phyloP scores from a whole-genome alignment of 1,140 invertebrate genomes.

The Onthophagus taurus region DNA sequence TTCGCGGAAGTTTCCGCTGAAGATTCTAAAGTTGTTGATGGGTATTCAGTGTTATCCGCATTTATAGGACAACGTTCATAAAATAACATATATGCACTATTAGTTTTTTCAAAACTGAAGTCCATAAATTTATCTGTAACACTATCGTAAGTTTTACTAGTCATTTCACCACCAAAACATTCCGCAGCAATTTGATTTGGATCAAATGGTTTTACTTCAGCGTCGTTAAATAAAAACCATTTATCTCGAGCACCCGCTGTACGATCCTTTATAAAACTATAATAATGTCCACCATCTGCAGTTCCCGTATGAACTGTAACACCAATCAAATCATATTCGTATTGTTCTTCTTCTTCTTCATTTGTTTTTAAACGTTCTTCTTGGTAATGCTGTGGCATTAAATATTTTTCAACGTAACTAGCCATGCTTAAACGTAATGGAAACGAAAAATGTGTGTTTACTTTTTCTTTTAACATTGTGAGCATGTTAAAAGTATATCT shows the following conservation, averaged over 20 bases:
- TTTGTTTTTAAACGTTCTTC: slow-evolving; percentile 47
- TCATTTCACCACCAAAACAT: slow-evolving; percentile 96
- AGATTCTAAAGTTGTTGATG: slow-evolving; percentile 37
- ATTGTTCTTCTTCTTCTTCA: slow-evolving; percentile 46
- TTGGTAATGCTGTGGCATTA: slow-evolving; percentile 81
- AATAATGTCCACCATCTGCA: slow-evolving; percentile 94
- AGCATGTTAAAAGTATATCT: slow-evolving; percentile 97
- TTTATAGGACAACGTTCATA: slow-evolving; percentile 65
- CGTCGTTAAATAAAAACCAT: slow-evolving; percentile 93
- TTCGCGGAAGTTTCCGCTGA: slow-evolving; percentile 24
- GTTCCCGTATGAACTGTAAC: slow-evolving; percentile 95
- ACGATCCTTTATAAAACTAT: slow-evolving; percentile 87
- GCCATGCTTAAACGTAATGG: slow-evolving; percentile 88
- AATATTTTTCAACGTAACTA: slow-evolving; percentile 85
- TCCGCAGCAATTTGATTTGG: slow-evolving; percentile 86
- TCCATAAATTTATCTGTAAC: slow-evolving; percentile 96
- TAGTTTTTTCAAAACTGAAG: slow-evolving; percentile 94
- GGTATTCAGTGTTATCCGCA: slow-evolving; percentile 24
- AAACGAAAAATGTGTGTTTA: slow-evolving; percentile 96
- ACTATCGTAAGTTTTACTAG: slow-evolving; percentile 92
- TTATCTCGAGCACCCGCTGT: slow-evolving; percentile 66
- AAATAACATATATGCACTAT: slow-evolving; percentile 95
- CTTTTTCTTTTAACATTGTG: slow-evolving; percentile 94
- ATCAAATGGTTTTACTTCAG: slow-evolving; percentile 93
- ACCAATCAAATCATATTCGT: slow-evolving; percentile 86